phyloP scores from a whole-genome alignment of 2,113 vertebrate species.

The Ibidorhyncha struthersii region DNA sequence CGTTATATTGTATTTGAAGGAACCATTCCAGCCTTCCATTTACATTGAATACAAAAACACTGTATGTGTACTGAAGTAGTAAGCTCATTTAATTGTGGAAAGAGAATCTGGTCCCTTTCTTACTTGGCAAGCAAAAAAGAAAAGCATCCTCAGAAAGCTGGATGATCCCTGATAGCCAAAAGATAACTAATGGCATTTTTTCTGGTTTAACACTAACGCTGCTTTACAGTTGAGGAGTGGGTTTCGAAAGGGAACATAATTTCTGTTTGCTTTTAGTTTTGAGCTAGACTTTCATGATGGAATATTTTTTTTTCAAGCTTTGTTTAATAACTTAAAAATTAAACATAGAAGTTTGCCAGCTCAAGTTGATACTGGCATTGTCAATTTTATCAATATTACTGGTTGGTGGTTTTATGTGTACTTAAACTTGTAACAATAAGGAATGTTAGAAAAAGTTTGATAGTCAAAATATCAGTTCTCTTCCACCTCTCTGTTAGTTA shows the following conservation, averaged over 20 bases:
- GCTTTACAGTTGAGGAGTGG: background rate
- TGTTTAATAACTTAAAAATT: background rate
- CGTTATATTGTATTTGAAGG: background rate
- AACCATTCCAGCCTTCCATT: background rate
- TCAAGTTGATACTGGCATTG: background rate
- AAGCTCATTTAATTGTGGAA: background rate
- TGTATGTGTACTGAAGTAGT: background rate
- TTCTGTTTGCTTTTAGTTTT: background rate
- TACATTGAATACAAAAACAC: background rate
- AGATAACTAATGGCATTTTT: background rate
- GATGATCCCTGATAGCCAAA: background rate
- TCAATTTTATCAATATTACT: background rate
- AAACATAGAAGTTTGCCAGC: background rate
- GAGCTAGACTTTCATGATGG: background rate
- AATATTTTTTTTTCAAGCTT: background rate
- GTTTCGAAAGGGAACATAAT: background rate
- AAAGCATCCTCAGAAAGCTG: background rate
- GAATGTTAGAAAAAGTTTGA: background rate
- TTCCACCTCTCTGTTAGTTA: background rate
- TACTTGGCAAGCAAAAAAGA: background rate
- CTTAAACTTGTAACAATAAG: background rate
- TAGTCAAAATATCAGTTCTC: background rate
- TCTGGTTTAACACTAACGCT: background rate
- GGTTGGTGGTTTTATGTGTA: background rate
- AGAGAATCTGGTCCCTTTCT: background rate